A percentile compares a stretch with the other conserved stretches of the same genome.
Evolutionary conservation across 1,140 invertebrate genomes (phyloP).

Genomic region (Oryctes rhinoceros): DNA sequence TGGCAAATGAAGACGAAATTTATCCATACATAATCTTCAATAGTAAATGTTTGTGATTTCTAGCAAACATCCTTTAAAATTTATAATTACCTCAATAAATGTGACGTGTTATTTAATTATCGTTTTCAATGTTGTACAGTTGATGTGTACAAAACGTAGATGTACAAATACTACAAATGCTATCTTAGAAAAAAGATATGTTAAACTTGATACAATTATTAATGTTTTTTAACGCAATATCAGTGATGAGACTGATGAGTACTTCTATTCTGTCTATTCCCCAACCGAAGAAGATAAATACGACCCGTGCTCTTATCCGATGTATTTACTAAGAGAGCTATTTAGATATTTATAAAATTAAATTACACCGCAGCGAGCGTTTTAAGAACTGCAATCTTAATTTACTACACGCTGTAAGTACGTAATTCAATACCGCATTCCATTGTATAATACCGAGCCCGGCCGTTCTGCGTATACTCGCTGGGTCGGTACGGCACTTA

Average conservation of each 20-base stretch:
- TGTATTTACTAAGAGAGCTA: slow-evolving; percentile 15
- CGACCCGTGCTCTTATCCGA: neutral
- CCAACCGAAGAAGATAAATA: neutral
- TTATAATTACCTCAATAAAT: too few relatives aligned
- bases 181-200: too few relatives aligned
- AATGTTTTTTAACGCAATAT: neutral
- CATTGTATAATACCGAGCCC: neutral
- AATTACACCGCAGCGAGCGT: slow-evolving; percentile 23
- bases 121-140: too few relatives aligned
- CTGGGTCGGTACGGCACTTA: neutral
- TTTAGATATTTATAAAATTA: slow-evolving; percentile 25
- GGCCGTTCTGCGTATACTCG: neutral
- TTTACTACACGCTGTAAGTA: slow-evolving; percentile 9
- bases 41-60: too few relatives aligned
- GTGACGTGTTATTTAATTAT: too few relatives aligned
- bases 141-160: too few relatives aligned
- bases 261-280: neutral
- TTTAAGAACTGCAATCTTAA: slow-evolving; percentile 31
- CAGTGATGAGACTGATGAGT: neutral
- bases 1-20: too few relatives aligned
- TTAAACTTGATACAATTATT: too few relatives aligned
- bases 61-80: too few relatives aligned
- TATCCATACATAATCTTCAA: too few relatives aligned
- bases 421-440: slow-evolving; percentile 36
- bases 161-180: too few relatives aligned